Base-by-base conservation (phyloP, 2,888 invertebrate species). In the Aleiodes alternator region DNA sequence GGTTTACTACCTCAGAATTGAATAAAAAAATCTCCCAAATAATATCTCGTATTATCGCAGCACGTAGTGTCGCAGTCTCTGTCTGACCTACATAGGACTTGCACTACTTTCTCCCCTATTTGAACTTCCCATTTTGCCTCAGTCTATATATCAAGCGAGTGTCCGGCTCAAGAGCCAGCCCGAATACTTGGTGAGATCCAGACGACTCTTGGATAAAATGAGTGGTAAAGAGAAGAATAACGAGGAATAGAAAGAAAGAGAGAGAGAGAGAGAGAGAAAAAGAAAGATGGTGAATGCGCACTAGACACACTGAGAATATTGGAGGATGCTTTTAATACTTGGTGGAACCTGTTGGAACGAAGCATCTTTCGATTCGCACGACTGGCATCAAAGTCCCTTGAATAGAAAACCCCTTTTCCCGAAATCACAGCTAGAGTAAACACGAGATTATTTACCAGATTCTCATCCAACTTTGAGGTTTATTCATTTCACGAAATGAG, bases 1-100 rank as follows among this genome's bases (percentile, higher is more conserved):
- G 23, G 23, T 23, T 23, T 23, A 23, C 23, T 23, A 23, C 2
- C 23, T 23, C 2, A 23, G 23, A 23, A 23, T 23, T 23, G 23
- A 23, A 23, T 23, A 23, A 23, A 23, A 23, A 23, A 23, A 23
- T 23, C 23, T 2, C 1, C 2, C 23, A 23, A 23, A 23, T 23
- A 59, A 16, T 61, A 9, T 8, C 61, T 14, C 61, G 38, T 14
- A 16, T 61, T 81, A 81, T 79, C 81, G 78, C 77, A 80, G 85
- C 87, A 87, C 87, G 87, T 87, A 87, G 80, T 87, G 86, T 87
- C 86, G 87, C 87, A 87, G 86, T 85, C 84, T 43, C 11, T 81
- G 81, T 74, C 79, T 87, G 86, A 86, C 87, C 87, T 86, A 86
- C 81, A 87, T 87, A 79, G 81, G 78, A 77, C 48, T 81, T 78